Percentiles rank a stretch among this genome's conserved stretches.
Conservation (phyloP, 2,797 vertebrate species). For the Dryobates pubescens region DNA sequence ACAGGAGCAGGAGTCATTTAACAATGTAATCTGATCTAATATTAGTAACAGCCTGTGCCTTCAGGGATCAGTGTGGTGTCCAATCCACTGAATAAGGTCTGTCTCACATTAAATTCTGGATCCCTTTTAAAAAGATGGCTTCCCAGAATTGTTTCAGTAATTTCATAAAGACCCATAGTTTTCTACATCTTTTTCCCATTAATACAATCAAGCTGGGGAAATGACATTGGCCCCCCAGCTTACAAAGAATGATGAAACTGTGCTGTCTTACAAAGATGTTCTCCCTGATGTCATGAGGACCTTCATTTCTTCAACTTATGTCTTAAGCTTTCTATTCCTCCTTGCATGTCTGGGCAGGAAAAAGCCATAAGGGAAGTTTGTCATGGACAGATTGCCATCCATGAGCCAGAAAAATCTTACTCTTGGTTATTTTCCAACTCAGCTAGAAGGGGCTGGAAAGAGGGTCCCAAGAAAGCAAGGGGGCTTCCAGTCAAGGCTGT, state of each 20-base stretch:
- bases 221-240: background rate
- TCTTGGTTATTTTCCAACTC: background rate
- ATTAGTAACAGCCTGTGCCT: conserved; percentile 45
- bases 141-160: conserved; percentile 38
- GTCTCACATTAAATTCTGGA: background rate
- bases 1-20: conserved; percentile 28
- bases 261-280: background rate
- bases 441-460: background rate
- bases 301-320: background rate
- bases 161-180: background rate
- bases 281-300: background rate
- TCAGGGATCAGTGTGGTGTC: conserved; percentile 35
- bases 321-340: background rate
- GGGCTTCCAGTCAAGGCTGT: background rate
- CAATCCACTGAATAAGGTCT: conserved; percentile 15
- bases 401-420: background rate
- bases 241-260: background rate
- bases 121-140: conserved; percentile 19
- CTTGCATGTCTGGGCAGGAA: background rate
- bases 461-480: background rate
- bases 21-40: conserved; percentile 59
- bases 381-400: background rate
- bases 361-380: background rate
- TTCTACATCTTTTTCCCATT: background rate
- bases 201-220: background rate